Percentiles rank a stretch among this genome's conserved stretches.
Evolutionary conservation across 1,140 invertebrate species (phyloP).

Genomic region (Gerris buenoi): DNA sequence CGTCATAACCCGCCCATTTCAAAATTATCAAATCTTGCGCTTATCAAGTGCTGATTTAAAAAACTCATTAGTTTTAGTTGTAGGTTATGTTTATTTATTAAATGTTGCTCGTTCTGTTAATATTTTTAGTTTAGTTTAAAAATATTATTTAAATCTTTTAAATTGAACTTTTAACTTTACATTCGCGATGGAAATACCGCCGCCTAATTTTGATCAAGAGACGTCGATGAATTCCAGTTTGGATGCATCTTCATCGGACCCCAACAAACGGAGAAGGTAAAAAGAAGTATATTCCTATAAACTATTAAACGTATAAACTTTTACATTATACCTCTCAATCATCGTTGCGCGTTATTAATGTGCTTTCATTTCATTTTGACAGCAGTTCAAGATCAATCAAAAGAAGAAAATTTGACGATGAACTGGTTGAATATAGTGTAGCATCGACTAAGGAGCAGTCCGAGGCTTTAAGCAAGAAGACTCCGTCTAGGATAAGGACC

Average conservation of each 20-base stretch:
- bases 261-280: conserved; percentile 14
- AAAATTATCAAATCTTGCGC: no score
- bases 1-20: no score
- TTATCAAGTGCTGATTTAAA: no score
- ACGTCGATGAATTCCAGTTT: conserved; percentile 11
- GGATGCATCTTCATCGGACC: conserved; percentile 9
- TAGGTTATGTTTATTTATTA: no score
- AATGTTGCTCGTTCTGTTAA: no score
- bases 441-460: conserved; percentile 9
- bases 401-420: conserved; percentile 90
- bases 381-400: conserved; percentile 88
- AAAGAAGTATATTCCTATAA: no score
- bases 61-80: no score
- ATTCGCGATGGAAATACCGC: background rate
- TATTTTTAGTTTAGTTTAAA: no score
- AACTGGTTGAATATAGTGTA: conserved; percentile 61
- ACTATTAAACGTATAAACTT: no score
- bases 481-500: conserved; percentile 5
- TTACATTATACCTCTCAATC: background rate
- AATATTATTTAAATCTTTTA: no score
- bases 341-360: background rate
- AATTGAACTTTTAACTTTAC: no score
- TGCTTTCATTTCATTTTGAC: conserved; percentile 15
- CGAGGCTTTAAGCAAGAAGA: conserved; percentile 7
- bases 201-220: conserved; percentile 6